A percentile compares a stretch with the other conserved stretches of the same genome.
phyloP scores from a whole-genome alignment of 2,113 vertebrate species.

The Alouatta palliata region DNA sequence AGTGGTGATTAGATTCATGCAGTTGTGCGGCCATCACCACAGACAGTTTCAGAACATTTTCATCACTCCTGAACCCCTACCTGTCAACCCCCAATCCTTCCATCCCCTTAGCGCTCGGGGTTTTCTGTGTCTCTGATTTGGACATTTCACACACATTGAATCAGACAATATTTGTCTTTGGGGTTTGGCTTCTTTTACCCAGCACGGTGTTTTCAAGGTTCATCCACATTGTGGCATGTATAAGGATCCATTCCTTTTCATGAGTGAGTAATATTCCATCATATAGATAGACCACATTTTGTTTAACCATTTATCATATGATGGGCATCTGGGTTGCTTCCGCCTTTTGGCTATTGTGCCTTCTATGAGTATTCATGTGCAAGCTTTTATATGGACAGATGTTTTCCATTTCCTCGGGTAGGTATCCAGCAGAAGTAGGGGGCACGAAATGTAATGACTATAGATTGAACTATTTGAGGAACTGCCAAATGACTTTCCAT shows the following conservation, averaged over 20 bases:
- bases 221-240: rapidly evolving
- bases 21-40: neutral
- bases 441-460: too few relatives aligned
- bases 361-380: too few relatives aligned
- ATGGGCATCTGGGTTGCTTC: neutral
- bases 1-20: too few relatives aligned
- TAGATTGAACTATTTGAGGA: neutral
- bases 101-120: neutral
- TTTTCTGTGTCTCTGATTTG: neutral
- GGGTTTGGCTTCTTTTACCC: neutral
- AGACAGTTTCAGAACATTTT: neutral
- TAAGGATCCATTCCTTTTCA: rapidly evolving
- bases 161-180: neutral
- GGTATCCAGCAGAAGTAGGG: rapidly evolving
- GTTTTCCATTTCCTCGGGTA: neutral
- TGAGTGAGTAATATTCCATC: neutral
- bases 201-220: neutral
- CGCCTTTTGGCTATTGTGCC: neutral
- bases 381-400: neutral
- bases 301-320: neutral
- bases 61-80: neutral
- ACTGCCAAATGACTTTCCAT: neutral
- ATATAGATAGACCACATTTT: rapidly evolving
- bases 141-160: neutral
- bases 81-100: too few relatives aligned